Conservation (phyloP, 92 coral and sea anemone genomes). For the Nematostella vectensis region DNA sequence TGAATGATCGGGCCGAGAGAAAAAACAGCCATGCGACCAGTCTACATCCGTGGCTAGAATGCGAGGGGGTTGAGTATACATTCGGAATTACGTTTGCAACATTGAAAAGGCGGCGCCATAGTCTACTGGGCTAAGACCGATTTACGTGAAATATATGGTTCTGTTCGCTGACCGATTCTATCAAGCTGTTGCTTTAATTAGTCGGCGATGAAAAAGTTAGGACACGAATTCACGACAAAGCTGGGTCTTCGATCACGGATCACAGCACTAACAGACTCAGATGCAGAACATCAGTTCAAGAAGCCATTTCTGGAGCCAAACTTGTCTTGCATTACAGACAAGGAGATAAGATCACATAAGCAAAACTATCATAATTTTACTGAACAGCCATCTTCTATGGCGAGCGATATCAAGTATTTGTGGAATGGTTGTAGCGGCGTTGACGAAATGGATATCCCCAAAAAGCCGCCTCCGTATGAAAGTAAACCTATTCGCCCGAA, state of each 20-base stretch:
- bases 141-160: too few species aligned
- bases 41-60: too few species aligned
- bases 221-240: constrained; percentile 2
- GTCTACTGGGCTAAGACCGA: too few species aligned
- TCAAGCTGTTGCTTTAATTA: not conserved
- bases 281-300: not conserved
- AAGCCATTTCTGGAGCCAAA: not conserved
- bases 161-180: not conserved
- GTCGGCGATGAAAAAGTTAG: constrained; percentile 7
- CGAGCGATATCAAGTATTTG: not conserved
- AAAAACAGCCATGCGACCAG: too few species aligned
- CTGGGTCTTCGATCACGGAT: constrained; percentile 1
- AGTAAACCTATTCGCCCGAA: not conserved
- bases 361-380: too few species aligned
- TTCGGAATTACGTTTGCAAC: too few species aligned
- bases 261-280: not conserved
- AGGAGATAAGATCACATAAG: not conserved
- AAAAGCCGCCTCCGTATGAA: too few species aligned
- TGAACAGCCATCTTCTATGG: not conserved
- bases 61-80: too few species aligned
- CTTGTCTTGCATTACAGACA: not conserved
- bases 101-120: too few species aligned
- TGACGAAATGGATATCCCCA: too few species aligned
- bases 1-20: too few species aligned
- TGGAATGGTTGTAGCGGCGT: too few species aligned